Conservation (phyloP, 1,140 invertebrate genomes). For the Macrobrachium rosenbergii region DNA sequence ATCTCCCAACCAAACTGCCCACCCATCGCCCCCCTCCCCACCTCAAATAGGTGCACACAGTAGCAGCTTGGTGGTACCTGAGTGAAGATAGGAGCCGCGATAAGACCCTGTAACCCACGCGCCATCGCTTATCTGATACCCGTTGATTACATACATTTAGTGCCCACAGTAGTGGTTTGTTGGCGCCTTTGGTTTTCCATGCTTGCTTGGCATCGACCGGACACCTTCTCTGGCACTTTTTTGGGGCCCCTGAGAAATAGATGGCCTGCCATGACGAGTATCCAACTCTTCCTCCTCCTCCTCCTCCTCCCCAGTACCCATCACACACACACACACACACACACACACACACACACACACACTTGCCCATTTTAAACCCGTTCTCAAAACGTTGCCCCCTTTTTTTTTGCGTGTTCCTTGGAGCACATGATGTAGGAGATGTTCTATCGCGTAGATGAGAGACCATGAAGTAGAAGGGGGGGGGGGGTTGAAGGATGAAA, state of each 20-base stretch:
- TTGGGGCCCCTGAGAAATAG: too few relatives aligned
- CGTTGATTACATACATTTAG: slow-evolving; percentile 45
- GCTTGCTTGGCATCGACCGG: slow-evolving; percentile 32
- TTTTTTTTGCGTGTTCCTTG: background rate
- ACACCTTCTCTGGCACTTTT: background rate
- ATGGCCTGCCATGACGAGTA: too few relatives aligned
- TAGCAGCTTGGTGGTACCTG: slow-evolving; percentile 28
- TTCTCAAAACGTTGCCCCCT: background rate
- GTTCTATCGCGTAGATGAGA: too few relatives aligned
- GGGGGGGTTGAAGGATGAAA: background rate
- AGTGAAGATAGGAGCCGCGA: slow-evolving; percentile 24
- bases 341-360: background rate
- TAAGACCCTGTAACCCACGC: slow-evolving; percentile 29
- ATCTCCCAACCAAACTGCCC: background rate
- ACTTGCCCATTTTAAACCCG: background rate
- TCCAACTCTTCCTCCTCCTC: background rate
- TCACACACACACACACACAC: too few relatives aligned
- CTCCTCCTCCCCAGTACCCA: background rate
- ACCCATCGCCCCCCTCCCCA: background rate
- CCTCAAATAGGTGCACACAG: slow-evolving; percentile 10
- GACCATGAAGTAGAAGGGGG: background rate
- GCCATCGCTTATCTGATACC: slow-evolving; percentile 25
- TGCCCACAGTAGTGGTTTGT: slow-evolving; percentile 33
- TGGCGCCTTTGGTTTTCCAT: slow-evolving; percentile 37
- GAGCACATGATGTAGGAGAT: background rate